A percentile compares a stretch with the other conserved stretches of the same genome.
phyloP scores from a whole-genome alignment of 2,113 vertebrate genomes.

The Nansenia antarctica region DNA sequence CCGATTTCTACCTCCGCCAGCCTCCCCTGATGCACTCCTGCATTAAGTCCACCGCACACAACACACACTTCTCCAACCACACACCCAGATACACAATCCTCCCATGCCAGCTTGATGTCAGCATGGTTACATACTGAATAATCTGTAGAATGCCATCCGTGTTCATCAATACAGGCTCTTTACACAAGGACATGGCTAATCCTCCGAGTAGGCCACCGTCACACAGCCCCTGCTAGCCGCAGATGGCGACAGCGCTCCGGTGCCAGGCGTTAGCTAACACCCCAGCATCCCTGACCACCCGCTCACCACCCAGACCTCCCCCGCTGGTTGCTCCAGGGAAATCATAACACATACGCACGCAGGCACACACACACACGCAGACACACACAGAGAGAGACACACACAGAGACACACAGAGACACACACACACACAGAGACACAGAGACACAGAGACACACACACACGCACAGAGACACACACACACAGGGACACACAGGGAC shows the following conservation, averaged over 20 bases:
- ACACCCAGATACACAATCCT: too few species aligned
- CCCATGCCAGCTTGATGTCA: too few species aligned
- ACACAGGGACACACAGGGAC: not conserved
- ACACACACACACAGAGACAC: not conserved
- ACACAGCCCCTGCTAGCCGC: conserved; percentile 19
- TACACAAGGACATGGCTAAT: conserved; percentile 24
- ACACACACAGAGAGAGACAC: not conserved
- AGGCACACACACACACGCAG: not conserved
- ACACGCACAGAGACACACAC: not conserved
- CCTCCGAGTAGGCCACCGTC: not conserved
- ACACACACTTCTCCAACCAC: too few species aligned
- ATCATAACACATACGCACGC: conserved; percentile 27
- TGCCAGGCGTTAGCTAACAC: conserved; percentile 30
- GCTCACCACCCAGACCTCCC: conserved; percentile 29
- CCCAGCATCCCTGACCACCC: conserved; percentile 41
- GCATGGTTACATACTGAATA: too few species aligned
- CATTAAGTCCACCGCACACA: too few species aligned
- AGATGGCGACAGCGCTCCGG: conserved; percentile 37
- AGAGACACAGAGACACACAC: not conserved
- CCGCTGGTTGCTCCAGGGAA: conserved; percentile 45
- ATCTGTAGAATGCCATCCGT: too few species aligned
- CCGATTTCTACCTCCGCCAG: too few species aligned
- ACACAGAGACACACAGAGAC: not conserved
- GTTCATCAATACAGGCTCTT: conserved; percentile 60
- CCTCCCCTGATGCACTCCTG: too few species aligned